A percentile compares a stretch with the other conserved stretches of the same genome.
Evolutionary conservation across 2,797 vertebrate species (phyloP).

Genomic region (Clarias fuscus): DNA sequence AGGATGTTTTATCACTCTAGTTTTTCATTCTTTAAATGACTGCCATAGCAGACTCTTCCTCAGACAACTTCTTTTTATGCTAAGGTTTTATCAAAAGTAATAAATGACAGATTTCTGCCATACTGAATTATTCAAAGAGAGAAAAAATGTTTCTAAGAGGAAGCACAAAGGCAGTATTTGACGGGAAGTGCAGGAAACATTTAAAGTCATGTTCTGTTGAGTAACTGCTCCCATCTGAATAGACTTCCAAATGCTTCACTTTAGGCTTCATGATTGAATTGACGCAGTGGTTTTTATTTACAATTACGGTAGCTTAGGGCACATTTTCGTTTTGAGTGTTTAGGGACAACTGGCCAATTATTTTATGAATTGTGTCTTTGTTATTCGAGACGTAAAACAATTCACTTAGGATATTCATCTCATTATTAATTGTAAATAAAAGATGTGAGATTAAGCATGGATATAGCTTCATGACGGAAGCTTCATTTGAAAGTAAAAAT

Average conservation of each 20-base stretch:
- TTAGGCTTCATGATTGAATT: not conserved
- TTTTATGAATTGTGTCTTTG: not conserved
- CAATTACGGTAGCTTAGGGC: not conserved
- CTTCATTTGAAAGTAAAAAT: not conserved
- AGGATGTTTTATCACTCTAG: not conserved
- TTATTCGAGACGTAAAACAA: not conserved
- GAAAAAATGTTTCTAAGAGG: not conserved
- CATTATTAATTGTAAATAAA: not conserved
- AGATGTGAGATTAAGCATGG: not conserved
- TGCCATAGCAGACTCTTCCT: not conserved
- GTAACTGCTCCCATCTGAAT: not conserved
- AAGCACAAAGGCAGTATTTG: not conserved
- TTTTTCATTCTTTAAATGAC: not conserved
- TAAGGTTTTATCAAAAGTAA: not conserved
- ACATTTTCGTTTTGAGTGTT: not conserved
- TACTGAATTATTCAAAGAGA: not conserved
- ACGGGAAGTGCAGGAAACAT: not conserved
- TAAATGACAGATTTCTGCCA: not conserved
- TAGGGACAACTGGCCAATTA: not conserved
- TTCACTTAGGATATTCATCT: not conserved
- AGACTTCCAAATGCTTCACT: not conserved
- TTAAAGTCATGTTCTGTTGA: constrained; percentile 4
- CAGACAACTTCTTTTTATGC: too few relatives aligned
- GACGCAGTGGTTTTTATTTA: not conserved
- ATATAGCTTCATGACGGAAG: not conserved